A percentile compares a stretch with the other conserved stretches of the same genome.
Evolutionary conservation across 2,797 vertebrate species (phyloP).

Genomic region (Pristis pectinata): DNA sequence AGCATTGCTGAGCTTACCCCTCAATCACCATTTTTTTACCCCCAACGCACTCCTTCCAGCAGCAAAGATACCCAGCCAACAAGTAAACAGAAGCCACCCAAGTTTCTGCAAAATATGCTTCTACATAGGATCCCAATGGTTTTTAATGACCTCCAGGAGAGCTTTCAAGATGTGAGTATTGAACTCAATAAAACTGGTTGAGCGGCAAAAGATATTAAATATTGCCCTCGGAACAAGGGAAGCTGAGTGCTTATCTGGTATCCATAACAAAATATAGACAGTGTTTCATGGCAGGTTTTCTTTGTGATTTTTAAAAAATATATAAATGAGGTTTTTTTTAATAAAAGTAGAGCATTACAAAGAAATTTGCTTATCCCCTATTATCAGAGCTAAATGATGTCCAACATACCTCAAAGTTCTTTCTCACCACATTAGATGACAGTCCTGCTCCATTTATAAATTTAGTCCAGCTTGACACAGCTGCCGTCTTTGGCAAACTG

Average conservation of each 20-base stretch:
- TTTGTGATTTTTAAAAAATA: too few relatives aligned
- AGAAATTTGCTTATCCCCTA: too few relatives aligned
- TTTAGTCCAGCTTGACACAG: too few relatives aligned
- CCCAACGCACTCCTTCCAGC: not conserved
- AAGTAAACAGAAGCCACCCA: not conserved
- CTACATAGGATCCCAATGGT: not conserved
- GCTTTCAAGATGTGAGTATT: not conserved
- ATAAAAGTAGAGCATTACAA: too few relatives aligned
- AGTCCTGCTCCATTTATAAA: too few relatives aligned
- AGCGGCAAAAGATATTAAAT: not conserved
- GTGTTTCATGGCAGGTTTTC: not conserved
- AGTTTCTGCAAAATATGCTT: not conserved
- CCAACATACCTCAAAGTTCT: too few relatives aligned
- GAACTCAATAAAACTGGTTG: not conserved
- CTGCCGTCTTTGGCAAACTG: too few relatives aligned
- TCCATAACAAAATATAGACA: not conserved
- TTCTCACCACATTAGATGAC: too few relatives aligned
- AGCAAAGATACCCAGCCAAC: not conserved
- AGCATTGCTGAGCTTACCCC: not conserved
- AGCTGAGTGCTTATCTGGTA: not conserved
- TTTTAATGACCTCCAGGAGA: not conserved
- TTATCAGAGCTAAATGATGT: too few relatives aligned
- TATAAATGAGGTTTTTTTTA: too few relatives aligned
- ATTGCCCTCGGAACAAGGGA: not conserved
- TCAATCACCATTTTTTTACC: not conserved